These are phyloP conservation scores for Acrobasis repandana DNA, from an alignment of 2,888 invertebrate genomes.

Conservation along the genomic window DNA sequence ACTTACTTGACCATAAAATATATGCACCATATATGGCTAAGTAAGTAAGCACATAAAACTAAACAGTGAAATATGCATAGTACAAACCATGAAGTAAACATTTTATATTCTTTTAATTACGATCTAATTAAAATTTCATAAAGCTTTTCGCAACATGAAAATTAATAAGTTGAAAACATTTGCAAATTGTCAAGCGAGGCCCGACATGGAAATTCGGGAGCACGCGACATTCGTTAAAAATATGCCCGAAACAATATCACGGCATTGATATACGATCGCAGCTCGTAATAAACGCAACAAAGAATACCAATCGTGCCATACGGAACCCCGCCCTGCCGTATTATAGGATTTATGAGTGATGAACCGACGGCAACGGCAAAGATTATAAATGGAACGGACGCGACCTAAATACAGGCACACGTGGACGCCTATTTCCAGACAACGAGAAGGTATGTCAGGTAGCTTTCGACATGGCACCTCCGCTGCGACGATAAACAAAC, in stretches of 20 bases:
- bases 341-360: slow-evolving; percentile 42
- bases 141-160: background rate
- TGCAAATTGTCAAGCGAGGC: slow-evolving; percentile 14
- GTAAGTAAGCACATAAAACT: background rate
- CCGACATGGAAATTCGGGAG: background rate
- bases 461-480: slow-evolving; percentile 62
- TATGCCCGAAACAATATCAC: slow-evolving; percentile 8
- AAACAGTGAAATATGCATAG: background rate
- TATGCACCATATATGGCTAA: too few species aligned
- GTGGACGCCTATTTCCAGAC: slow-evolving; percentile 70
- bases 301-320: slow-evolving; percentile 27
- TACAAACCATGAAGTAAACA: background rate
- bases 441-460: slow-evolving; percentile 64
- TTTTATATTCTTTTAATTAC: background rate
- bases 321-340: slow-evolving; percentile 29
- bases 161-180: slow-evolving; percentile 9
- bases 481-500: slow-evolving; percentile 37
- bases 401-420: slow-evolving; percentile 72
- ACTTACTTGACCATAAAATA: too few species aligned
- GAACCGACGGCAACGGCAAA: slow-evolving; percentile 63
- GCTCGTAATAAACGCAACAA: slow-evolving; percentile 24
- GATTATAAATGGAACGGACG: slow-evolving; percentile 67
- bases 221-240: slow-evolving; percentile 22
- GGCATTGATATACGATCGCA: slow-evolving; percentile 25
- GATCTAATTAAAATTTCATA: background rate